A percentile compares a stretch with the other conserved stretches of the same genome.
Evolutionary conservation across 2,113 vertebrate genomes (phyloP).

Genomic region (Neolamprologus hecqui): DNA sequence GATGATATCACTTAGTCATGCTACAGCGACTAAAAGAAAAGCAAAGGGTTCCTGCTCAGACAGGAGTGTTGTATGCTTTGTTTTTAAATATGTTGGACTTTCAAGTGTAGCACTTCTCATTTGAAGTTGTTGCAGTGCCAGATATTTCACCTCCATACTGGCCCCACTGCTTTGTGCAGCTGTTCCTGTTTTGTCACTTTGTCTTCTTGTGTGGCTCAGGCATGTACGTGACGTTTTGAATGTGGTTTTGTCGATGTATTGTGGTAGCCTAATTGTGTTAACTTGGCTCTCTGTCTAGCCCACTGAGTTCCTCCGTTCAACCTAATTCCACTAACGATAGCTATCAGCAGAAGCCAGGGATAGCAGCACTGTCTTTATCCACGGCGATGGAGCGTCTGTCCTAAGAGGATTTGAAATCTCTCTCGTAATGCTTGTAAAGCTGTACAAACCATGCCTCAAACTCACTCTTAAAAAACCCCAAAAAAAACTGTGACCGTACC

Average conservation of each 20-base stretch:
- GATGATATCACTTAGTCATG: not conserved
- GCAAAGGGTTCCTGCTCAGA: not conserved
- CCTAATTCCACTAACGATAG: conserved; percentile 27
- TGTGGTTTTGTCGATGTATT: conserved; percentile 18
- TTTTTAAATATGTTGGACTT: not conserved
- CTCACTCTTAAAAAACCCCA: not conserved
- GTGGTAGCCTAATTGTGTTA: conserved; percentile 43
- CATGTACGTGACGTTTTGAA: conserved; percentile 20
- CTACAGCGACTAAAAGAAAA: not conserved
- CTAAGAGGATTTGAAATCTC: conserved; percentile 58
- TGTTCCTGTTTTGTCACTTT: not conserved
- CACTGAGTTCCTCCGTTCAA: conserved; percentile 19
- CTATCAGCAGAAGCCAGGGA: conserved; percentile 14
- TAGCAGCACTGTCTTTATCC: conserved; percentile 24
- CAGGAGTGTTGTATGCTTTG: not conserved
- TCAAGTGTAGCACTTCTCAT: not conserved
- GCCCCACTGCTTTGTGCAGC: conserved; percentile 4
- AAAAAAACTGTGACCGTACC: not conserved
- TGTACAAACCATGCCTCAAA: not conserved
- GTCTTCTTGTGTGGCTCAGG: not conserved
- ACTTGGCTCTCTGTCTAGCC: conserved; percentile 1
- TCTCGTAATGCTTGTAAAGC: conserved; percentile 16
- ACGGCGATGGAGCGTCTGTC: not conserved
- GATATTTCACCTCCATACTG: not conserved
- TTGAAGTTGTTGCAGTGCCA: not conserved